phyloP scores from a whole-genome alignment of 2,113 vertebrate species.

The Muscicapa adusta region DNA sequence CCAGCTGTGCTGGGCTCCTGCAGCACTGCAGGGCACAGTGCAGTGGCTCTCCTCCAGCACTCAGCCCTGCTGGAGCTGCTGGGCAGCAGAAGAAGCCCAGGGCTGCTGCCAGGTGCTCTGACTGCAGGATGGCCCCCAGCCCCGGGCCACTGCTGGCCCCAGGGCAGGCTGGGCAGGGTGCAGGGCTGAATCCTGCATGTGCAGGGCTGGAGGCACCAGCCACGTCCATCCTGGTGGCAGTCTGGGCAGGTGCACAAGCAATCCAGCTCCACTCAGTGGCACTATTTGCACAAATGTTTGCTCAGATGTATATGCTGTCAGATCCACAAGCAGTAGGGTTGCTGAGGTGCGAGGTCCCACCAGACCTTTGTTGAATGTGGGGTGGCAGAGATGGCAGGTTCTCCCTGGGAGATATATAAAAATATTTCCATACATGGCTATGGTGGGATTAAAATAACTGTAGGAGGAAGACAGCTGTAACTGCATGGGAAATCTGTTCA shows the following conservation, averaged over 20 bases:
- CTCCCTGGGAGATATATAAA: background rate
- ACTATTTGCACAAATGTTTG: background rate
- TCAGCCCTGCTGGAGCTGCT: rapidly evolving
- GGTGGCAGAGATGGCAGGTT: too few relatives aligned
- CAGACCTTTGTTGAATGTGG: too few relatives aligned
- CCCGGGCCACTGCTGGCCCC: too few relatives aligned
- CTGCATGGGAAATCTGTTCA: background rate
- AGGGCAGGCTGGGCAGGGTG: rapidly evolving
- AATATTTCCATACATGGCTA: background rate
- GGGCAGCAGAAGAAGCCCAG: background rate
- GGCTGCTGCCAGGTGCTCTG: background rate
- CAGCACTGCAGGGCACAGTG: rapidly evolving
- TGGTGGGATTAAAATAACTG: background rate
- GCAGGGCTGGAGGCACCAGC: background rate
- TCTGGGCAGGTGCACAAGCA: background rate
- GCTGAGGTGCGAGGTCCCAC: background rate
- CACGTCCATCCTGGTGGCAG: background rate
- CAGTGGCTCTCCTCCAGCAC: too few relatives aligned
- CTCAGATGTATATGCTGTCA: background rate
- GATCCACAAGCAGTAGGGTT: background rate
- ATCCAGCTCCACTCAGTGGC: background rate
- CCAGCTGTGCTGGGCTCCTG: background rate
- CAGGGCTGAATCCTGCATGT: rapidly evolving
- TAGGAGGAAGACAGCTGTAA: background rate
- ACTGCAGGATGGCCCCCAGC: too few relatives aligned